These are phyloP conservation scores for Chelonia mydas DNA, from an alignment of 2,797 vertebrate genomes.

Conservation along the genomic window DNA sequence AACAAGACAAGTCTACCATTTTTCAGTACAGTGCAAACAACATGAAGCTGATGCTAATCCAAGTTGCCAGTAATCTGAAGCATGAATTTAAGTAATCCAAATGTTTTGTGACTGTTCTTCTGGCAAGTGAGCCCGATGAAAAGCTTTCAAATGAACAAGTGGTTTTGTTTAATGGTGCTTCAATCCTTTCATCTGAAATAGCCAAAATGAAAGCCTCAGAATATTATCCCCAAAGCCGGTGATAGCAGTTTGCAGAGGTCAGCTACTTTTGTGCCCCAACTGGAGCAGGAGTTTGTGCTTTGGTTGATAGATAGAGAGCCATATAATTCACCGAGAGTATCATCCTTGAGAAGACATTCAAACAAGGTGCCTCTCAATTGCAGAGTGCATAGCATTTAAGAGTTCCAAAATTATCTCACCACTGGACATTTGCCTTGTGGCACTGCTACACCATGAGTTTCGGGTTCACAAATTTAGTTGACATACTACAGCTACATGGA, in stretches of 20 bases:
- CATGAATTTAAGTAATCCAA: neutral
- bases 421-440: neutral
- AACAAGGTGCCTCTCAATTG: neutral
- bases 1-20: neutral
- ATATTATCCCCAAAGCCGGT: neutral
- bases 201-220: neutral
- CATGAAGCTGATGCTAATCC: neutral
- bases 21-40: neutral
- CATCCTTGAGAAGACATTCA: neutral
- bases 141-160: neutral
- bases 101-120: neutral
- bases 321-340: neutral
- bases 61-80: neutral
- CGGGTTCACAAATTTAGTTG: neutral
- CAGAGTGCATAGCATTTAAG: neutral
- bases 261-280: neutral
- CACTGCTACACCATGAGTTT: neutral
- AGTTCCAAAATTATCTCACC: neutral
- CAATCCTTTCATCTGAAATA: neutral
- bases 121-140: neutral
- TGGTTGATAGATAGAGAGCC: neutral
- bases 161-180: neutral
- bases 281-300: neutral
- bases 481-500: neutral
- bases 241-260: neutral